Evolutionary conservation across 2,797 vertebrate genomes (phyloP), one percentile per base, ranked within the genome.

Genomic region (Hyperoplus immaculatus): DNA sequence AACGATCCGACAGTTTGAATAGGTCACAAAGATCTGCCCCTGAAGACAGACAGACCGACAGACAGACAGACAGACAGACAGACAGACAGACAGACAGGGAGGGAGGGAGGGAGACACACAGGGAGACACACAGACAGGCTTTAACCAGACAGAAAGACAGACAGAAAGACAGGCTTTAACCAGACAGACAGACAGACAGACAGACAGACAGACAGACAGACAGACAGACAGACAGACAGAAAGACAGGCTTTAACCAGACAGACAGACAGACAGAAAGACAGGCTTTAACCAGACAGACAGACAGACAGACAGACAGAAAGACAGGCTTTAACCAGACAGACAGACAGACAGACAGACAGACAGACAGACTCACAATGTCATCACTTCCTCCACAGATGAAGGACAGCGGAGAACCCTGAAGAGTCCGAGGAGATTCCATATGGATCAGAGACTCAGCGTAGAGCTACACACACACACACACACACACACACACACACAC

Each of bases 21-120:
- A 86, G 0, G 97, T 97, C 18, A 99, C 84, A 63, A 96, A 97
- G 72, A 99, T 93, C 0, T 96, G 92, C 0, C 98, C 98, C 98
- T 99, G 87, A 53, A 36, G 3, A 15, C 29, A 47, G 4, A 41
- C 5, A 53, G 21, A 49, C 49, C 51, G 0, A 8, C 0, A 0
- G 0, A n/a, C 66, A 2, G 60, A 8, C 16, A 13, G 16, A 1
- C 29, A 29, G 29, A 3, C 3, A 29, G 29, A 29, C 29, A 36
- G 21, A 21, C 7, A 18, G 15, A 1, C 3, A 29, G 29, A 29
- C 29, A 29, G 29, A 29, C 29, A 36, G 3, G n/a, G n/a, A n/a
- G n/a, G n/a, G n/a, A n/a, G n/a, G n/a, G n/a, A n/a, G n/a, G n/a
- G n/a, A n/a, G n/a, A 15, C 29, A 47, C 4, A 41, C 5, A 53